phyloP scores from a whole-genome alignment of 2,797 vertebrate species.

The Alauda arvensis region DNA sequence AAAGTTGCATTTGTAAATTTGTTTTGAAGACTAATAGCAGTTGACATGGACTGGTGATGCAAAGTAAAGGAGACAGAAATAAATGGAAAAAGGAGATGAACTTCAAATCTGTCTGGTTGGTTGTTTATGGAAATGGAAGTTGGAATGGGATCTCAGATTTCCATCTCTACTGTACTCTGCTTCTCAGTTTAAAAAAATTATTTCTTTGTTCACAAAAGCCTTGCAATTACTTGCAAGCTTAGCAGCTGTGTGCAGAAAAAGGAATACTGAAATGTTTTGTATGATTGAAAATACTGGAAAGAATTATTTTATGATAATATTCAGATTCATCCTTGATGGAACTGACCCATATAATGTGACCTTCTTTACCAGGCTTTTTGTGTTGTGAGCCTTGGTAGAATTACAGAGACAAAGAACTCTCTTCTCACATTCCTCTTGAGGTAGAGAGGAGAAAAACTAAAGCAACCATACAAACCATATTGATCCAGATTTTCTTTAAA shows the following conservation, averaged over 20 bases:
- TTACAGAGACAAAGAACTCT: not conserved
- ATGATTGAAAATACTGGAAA: conserved; percentile 40
- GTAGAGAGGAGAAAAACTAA: not conserved
- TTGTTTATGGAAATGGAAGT: conserved; percentile 30
- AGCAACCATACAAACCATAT: not conserved
- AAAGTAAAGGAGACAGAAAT: conserved; percentile 1
- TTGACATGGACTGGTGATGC: not conserved
- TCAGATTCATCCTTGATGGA: conserved; percentile 41
- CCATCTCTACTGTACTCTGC: not conserved
- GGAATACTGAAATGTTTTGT: not conserved
- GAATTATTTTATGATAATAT: conserved; percentile 22
- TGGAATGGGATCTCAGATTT: conserved; percentile 3
- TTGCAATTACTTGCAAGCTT: conserved; percentile 40
- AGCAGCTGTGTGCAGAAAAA: conserved; percentile 21
- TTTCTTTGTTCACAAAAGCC: conserved; percentile 36
- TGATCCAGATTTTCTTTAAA: not conserved
- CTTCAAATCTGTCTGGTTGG: not conserved
- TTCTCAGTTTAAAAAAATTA: conserved; percentile 32
- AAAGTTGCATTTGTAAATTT: conserved; percentile 34
- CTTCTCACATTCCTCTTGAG: not conserved
- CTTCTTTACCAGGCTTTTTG: not conserved
- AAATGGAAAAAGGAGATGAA: conserved; percentile 6
- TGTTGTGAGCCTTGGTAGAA: not conserved
- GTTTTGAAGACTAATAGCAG: conserved; percentile 2
- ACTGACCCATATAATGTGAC: not conserved